phyloP scores from a whole-genome alignment of 2,888 invertebrate species.

The Drosophila kanekoi region DNA sequence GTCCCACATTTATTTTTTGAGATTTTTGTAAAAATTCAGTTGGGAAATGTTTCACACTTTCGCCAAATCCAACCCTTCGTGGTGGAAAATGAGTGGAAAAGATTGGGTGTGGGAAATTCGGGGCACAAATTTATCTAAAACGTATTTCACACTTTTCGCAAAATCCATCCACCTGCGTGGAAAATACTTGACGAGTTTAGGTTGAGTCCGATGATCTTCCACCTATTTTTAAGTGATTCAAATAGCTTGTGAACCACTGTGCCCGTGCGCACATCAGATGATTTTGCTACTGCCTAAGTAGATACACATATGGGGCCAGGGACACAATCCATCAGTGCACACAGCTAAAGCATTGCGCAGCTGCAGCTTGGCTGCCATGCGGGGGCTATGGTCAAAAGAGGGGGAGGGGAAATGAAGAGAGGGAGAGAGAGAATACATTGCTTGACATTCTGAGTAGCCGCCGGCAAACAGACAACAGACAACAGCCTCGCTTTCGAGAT shows the following conservation, averaged over 20 bases:
- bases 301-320: constrained; percentile 52
- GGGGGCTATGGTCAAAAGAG: constrained; percentile 25
- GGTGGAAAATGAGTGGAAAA: no score
- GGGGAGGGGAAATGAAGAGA: neutral
- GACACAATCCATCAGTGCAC: constrained; percentile 68
- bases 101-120: no score
- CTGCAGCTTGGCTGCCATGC: constrained; percentile 25
- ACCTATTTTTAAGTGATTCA: neutral
- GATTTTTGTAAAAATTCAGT: no score
- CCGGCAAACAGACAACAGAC: constrained; percentile 21
- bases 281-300: constrained; percentile 47
- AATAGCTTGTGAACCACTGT: constrained; percentile 23
- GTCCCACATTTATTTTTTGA: no score
- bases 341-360: constrained; percentile 26
- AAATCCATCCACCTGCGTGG: no score
- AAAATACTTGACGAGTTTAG: no score
- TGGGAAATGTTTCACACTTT: no score
- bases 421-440: constrained; percentile 25
- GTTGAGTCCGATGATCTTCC: no score
- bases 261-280: constrained; percentile 6
- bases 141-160: no score
- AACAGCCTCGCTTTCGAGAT: constrained; percentile 30
- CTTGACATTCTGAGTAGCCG: constrained; percentile 62
- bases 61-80: no score
- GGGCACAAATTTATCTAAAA: no score